Base-by-base conservation (phyloP, 2,113 vertebrate genomes). In the Pandion haliaetus region DNA sequence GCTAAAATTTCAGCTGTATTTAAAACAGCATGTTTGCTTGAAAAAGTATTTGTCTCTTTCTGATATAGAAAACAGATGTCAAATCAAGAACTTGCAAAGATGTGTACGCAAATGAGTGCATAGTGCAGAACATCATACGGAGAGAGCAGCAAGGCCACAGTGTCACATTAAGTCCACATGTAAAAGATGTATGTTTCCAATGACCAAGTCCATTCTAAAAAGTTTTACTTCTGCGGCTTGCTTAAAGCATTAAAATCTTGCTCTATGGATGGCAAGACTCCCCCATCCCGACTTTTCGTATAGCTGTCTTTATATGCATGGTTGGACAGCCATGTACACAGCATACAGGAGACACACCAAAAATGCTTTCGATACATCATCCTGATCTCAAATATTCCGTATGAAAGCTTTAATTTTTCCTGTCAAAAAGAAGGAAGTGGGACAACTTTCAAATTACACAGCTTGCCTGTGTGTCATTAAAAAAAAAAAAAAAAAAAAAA, bases 81-180 rank as follows among this genome's bases (percentile, higher is more conserved):
- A 54, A 55, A 49, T 28, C 3, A 14, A 79, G 81, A 82, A 69
- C 70, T 45, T 86, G 73, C 63, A 69, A 42, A 65, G 73, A 70
- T 1, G 2, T 25, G 81, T 28, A 79, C 73, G 47, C 54, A 57
- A 76, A 38, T 21, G 82, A 69, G 90, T 67, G 85, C 84, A 84
- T 26, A 86, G 85, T 72, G 85, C 90, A 92, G 90, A 73, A 77
- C 67, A 40, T 15, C 13, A 25, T 3, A 72, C 45, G 76, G 59
- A 86, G 87, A 66, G 70, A 88, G 87, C 82, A 83, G 89, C 95
- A 82, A 95, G 89, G 96, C 78, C 89, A 87, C 73, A 3, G 29
- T 5, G 58, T 54, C 95, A 85, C 38, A 4, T 5, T 2, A 42
- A 81, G 45, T 88, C 77, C 89, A 54, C 36, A 3, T 4, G 52